Base-by-base conservation (phyloP, 2,888 invertebrate genomes). In the Parapristionchus giblindavisi region DNA sequence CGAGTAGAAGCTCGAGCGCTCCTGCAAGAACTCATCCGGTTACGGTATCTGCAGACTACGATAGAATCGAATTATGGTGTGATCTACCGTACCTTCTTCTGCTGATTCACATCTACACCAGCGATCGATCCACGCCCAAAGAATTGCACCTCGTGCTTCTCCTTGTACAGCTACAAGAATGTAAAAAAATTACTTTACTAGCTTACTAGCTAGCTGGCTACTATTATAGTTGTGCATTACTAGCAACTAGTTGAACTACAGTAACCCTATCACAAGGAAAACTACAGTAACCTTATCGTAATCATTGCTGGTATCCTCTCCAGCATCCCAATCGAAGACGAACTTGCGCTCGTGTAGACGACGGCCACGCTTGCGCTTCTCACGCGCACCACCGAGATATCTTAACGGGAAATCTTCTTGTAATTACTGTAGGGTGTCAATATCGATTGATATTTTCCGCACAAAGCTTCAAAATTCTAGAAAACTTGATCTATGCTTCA, bases 241-340 rank as follows among this genome's bases (percentile, higher is more conserved):
- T n/a, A n/a, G n/a, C n/a, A n/a, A n/a, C n/a, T n/a, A n/a, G n/a
- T n/a, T n/a, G n/a, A n/a, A n/a, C n/a, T n/a, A n/a, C n/a, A n/a
- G n/a, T n/a, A n/a, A n/a, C n/a, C n/a, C n/a, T n/a, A n/a, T n/a
- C n/a, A n/a, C n/a, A n/a, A n/a, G n/a, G n/a, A n/a, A n/a, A n/a
- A n/a, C n/a, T n/a, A n/a, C n/a, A n/a, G n/a, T n/a, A 5, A 99
- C 90, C 77, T 93, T 92, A 89, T 99, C 99, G 88, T 99, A 99
- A 90, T 99, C 99, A 78, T 93, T 84, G 2, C 96, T 95, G 0
- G 99, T 99, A 87, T 99, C 99, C 89, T 99, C 99, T 0, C 94
- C 93, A 0, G 96, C 96, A 90, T 99, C 99, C 99, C 99, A 99
- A 89, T 99, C 99, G 89, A 99, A 99, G 0, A 99, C 98, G 91